Base-by-base conservation (phyloP, 2,797 vertebrate genomes). In the Poeciliopsis gracilis region DNA sequence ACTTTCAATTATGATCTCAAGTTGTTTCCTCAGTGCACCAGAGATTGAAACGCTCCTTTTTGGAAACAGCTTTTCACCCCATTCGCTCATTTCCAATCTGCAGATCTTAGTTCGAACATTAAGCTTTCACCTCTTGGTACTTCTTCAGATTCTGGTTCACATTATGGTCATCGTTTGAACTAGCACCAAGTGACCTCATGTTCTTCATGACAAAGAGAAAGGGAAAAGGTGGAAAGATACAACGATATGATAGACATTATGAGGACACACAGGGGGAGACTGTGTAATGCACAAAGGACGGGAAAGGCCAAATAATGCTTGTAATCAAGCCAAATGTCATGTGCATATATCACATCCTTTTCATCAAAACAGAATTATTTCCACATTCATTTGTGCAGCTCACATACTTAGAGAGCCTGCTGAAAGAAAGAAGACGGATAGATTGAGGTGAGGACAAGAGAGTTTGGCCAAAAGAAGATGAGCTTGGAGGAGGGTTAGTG, bases 391-490 rank as follows among this genome's bases (percentile, higher is more conserved):
- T 79, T 2, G 15, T 69, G 20, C 72, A 45, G 72, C 77, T 77
- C 76, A 84, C 76, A 84, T 84, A 76, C 84, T 80, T 53, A 78
- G 49, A 83, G 66, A 84, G 77, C 59, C 81, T 66, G 74, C 73
- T 79, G 80, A 80, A 55, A 86, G 72, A 85, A 75, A 73, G 70
- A 72, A 74, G 79, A 90, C 85, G 87, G 90, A 92, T 85, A 75
- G 87, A 86, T 90, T 80, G 86, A 87, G 80, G 86, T 81, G 84
- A 86, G 85, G 86, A 89, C 87, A 85, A 87, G 91, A 83, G 79
- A 84, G 88, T 90, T 93, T 83, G 81, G 88, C 86, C 90, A 88
- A 87, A 77, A 82, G 87, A 91, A 93, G 94, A 94, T 92, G 90
- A 94, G 84, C 81, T 81, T 79, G 82, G 87, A 91, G 81, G 87